Evolutionary conservation across 2,888 invertebrate species (phyloP).

Genomic region (Caradrina kadenii): DNA sequence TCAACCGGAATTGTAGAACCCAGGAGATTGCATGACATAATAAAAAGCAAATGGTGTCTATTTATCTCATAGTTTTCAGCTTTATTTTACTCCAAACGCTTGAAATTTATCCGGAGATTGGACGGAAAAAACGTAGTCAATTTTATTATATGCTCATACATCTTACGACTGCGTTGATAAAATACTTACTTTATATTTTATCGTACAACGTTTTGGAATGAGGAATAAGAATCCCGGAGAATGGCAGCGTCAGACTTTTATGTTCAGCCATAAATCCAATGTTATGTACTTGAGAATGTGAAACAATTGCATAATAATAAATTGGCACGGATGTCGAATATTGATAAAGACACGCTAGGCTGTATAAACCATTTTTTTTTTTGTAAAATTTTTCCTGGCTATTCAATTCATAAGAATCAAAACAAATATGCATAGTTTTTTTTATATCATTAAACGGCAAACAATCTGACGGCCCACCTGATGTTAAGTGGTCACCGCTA

Average conservation of each 20-base stretch:
- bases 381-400: conserved; percentile 1
- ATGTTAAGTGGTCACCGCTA: too few relatives aligned
- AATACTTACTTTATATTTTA: conserved; percentile 52
- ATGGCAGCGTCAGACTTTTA: conserved; percentile 17
- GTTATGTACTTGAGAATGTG: conserved; percentile 26
- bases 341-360: conserved; percentile 15
- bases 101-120: conserved; percentile 39
- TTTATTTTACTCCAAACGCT: conserved; percentile 30
- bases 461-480: too few relatives aligned
- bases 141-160: conserved; percentile 49
- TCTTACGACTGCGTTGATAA: conserved; percentile 48
- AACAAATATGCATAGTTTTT: too few relatives aligned
- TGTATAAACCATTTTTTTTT: not conserved
- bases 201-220: conserved; percentile 20
- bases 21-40: conserved; percentile 2
- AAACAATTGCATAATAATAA: conserved; percentile 37
- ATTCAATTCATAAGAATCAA: too few relatives aligned
- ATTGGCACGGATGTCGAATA: conserved; percentile 14
- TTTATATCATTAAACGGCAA: too few relatives aligned
- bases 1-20: not conserved
- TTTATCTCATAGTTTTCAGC: conserved; percentile 24
- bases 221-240: conserved; percentile 35
- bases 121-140: conserved; percentile 37
- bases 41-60: conserved; percentile 23
- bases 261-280: conserved; percentile 37